phyloP scores from a whole-genome alignment of 2,113 vertebrate species.

The Callithrix jacchus region DNA sequence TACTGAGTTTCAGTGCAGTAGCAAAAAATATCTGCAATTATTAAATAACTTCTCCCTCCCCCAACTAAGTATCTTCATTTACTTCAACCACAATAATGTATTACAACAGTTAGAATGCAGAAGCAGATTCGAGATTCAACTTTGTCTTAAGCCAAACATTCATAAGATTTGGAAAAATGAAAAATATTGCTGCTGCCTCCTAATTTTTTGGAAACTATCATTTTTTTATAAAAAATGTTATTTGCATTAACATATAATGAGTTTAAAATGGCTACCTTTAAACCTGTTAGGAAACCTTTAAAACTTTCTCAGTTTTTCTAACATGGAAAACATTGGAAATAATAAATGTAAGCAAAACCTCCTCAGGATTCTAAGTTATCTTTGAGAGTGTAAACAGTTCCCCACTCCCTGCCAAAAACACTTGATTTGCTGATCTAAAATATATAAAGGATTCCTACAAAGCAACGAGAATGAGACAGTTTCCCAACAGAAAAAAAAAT shows the following conservation, averaged over 20 bases:
- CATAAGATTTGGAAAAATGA: not conserved
- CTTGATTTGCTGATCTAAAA: not conserved
- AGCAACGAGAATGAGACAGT: no score
- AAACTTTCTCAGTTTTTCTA: no score
- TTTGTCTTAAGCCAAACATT: not conserved
- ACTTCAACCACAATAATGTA: not conserved
- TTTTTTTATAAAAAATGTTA: not conserved
- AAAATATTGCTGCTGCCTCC: not conserved
- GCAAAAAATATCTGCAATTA: not conserved
- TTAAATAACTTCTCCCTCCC: not conserved
- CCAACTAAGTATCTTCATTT: not conserved
- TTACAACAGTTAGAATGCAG: not conserved
- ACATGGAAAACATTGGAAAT: not conserved
- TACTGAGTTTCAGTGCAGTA: not conserved
- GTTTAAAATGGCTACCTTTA: no score
- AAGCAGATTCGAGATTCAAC: not conserved
- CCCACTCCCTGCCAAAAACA: fast-evolving
- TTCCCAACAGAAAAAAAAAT: no score
- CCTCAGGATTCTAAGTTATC: not conserved
- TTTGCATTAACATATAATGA: no score
- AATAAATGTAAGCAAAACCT: not conserved
- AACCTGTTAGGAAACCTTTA: no score
- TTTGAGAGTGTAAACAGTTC: not conserved
- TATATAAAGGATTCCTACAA: no score
- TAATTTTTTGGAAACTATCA: not conserved